Percentiles rank a stretch among this genome's conserved stretches.
Conservation (phyloP, 2,113 vertebrate species). For the Mustela lutreola region DNA sequence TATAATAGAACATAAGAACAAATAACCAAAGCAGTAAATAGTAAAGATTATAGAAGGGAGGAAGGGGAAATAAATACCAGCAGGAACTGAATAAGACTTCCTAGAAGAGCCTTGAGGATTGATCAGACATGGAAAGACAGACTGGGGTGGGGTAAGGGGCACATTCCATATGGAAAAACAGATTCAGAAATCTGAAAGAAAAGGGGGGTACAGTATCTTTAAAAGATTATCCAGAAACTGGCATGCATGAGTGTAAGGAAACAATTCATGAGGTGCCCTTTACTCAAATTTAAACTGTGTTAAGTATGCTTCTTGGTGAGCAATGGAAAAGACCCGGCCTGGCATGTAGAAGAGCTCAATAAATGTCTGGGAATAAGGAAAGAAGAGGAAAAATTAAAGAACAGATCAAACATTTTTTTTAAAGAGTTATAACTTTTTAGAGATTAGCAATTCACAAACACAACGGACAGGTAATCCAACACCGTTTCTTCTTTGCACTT, state of each 20-base stretch:
- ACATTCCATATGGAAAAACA: neutral
- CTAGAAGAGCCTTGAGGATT: neutral
- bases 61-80: neutral
- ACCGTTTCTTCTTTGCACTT: constrained; percentile 30
- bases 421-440: neutral
- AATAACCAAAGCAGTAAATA: constrained; percentile 8
- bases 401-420: neutral
- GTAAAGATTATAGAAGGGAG: neutral
- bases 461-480: neutral
- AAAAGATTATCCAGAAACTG: neutral
- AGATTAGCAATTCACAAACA: constrained; percentile 28
- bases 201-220: neutral
- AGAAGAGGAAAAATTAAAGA: neutral
- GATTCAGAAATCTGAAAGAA: neutral
- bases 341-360: neutral
- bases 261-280: neutral
- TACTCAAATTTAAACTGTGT: neutral
- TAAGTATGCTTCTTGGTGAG: neutral
- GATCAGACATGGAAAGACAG: neutral
- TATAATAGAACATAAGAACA: neutral
- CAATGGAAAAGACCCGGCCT: neutral
- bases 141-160: neutral
- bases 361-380: neutral
- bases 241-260: neutral
- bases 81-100: neutral